Conservation (phyloP, 2,113 vertebrate species). For the Macquaria australasica region DNA sequence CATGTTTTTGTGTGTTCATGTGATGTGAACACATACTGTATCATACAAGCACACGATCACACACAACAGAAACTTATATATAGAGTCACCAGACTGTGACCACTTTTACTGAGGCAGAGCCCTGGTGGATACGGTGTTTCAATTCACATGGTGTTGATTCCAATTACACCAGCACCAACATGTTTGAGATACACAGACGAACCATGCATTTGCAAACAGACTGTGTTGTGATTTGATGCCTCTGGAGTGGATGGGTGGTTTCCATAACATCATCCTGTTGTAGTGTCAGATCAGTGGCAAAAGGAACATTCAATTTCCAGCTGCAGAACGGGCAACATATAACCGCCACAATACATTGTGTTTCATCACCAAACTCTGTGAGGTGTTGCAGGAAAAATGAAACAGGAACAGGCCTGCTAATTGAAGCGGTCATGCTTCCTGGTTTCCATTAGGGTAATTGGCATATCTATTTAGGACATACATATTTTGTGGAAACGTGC, state of each 20-base stretch:
- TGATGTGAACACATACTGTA: constrained; percentile 1
- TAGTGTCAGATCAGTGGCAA: constrained; percentile 61
- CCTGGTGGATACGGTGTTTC: constrained; percentile 36
- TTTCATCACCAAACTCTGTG: constrained; percentile 73
- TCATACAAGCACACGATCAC: constrained; percentile 27
- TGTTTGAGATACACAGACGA: constrained; percentile 54
- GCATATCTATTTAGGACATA: constrained; percentile 80
- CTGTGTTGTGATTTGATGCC: constrained; percentile 60
- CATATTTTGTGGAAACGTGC: constrained; percentile 73
- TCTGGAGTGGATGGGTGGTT: constrained; percentile 39
- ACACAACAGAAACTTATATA: constrained; percentile 29
- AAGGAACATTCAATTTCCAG: constrained; percentile 64
- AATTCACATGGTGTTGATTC: constrained; percentile 63
- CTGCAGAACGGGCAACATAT: constrained; percentile 41
- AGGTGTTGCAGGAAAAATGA: constrained; percentile 76
- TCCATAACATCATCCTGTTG: constrained; percentile 47
- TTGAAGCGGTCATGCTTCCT: constrained; percentile 78
- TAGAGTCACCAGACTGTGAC: constrained; percentile 66
- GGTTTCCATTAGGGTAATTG: constrained; percentile 82
- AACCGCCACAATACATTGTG: constrained; percentile 54
- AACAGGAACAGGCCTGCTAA: constrained; percentile 75
- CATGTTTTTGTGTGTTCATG: background rate
- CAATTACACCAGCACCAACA: constrained; percentile 63
- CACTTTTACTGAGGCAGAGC: constrained; percentile 26
- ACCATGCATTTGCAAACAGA: constrained; percentile 55